Percentiles rank a stretch among this genome's conserved stretches.
phyloP scores from a whole-genome alignment of 1,140 invertebrate species.

The Euglossa dilemma region DNA sequence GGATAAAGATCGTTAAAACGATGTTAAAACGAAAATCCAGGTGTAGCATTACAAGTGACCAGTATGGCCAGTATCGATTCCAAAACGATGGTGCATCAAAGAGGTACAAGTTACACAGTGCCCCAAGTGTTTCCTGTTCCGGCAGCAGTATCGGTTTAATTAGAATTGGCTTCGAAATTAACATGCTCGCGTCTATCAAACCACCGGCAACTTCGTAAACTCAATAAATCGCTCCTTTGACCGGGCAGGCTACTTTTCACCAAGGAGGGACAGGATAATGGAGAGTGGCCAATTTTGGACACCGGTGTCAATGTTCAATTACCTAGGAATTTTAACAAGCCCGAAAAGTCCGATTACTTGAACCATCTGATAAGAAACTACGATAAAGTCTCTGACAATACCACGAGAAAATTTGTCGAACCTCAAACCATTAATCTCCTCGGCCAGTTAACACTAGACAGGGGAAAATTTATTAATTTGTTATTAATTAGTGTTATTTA shows the following conservation, averaged over 20 bases:
- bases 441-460: not conserved
- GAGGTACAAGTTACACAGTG: constrained; percentile 22
- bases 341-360: too few species aligned
- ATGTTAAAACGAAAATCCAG: constrained; percentile 1
- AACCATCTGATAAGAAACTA: too few species aligned
- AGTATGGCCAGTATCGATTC: not conserved
- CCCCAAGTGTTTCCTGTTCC: constrained; percentile 32
- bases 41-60: not conserved
- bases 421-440: too few species aligned
- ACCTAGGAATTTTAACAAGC: too few species aligned
- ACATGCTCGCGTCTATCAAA: not conserved
- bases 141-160: constrained; percentile 43
- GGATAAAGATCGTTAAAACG: not conserved
- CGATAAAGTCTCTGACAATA: too few species aligned
- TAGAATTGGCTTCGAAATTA: constrained; percentile 28
- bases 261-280: not conserved
- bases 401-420: too few species aligned
- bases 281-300: too few species aligned
- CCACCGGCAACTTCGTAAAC: constrained; percentile 41
- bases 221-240: constrained; percentile 45
- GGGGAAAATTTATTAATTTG: constrained; percentile 30
- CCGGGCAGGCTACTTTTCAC: not conserved
- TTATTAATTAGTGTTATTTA: not conserved
- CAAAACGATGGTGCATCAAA: constrained; percentile 51
- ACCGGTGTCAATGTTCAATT: too few species aligned